phyloP scores from a whole-genome alignment of 2,888 invertebrate species.

The Linyphia triangularis region DNA sequence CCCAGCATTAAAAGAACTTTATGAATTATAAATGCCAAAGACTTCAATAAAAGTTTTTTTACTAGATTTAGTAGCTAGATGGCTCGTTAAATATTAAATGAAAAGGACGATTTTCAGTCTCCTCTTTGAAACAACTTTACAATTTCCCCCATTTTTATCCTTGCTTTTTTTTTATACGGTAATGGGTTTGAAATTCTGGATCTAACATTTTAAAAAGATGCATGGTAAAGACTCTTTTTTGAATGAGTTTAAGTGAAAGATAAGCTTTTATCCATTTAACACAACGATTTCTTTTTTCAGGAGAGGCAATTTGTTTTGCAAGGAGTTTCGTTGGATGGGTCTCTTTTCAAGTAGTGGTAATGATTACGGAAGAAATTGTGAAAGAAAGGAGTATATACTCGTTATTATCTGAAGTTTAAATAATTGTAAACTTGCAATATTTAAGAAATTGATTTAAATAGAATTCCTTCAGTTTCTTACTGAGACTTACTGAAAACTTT shows the following conservation, averaged over 20 bases:
- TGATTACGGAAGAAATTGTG: no score
- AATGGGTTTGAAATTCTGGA: background rate
- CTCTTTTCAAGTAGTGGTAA: background rate
- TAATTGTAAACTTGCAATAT: no score
- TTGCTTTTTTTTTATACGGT: background rate
- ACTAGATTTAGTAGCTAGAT: background rate
- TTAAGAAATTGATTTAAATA: no score
- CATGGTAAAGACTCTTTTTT: background rate
- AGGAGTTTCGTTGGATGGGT: background rate
- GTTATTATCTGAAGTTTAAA: no score
- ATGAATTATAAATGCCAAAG: conserved; percentile 50
- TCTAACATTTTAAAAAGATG: conserved; percentile 28
- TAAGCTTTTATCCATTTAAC: conserved; percentile 48
- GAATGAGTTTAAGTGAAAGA: conserved; percentile 37
- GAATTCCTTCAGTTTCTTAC: no score
- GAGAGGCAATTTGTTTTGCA: conserved; percentile 1
- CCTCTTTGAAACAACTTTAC: conserved; percentile 11
- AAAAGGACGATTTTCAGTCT: conserved; percentile 11
- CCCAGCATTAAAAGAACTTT: conserved; percentile 35
- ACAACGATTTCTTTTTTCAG: conserved; percentile 9
- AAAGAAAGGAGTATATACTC: background rate
- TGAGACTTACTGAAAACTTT: no score
- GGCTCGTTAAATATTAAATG: conserved; percentile 49
- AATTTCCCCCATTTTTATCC: background rate
- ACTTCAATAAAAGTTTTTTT: conserved; percentile 12